A percentile compares a stretch with the other conserved stretches of the same genome.
phyloP scores from a whole-genome alignment of 2,113 vertebrate species.

The Epinephelus fuscoguttatus region DNA sequence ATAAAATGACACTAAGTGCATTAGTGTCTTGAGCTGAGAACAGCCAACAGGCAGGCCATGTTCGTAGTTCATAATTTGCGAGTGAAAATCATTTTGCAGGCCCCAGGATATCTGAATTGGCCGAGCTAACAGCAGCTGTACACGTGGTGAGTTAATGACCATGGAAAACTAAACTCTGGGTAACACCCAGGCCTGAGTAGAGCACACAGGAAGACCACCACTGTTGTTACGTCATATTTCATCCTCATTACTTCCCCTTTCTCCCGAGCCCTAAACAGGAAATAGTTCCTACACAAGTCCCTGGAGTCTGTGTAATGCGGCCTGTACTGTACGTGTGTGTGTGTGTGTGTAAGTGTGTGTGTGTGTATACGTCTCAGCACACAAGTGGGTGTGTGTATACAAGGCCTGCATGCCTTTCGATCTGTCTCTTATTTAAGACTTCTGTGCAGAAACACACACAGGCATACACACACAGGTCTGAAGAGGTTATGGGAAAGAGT shows the following conservation, averaged over 20 bases:
- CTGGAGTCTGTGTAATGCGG: conserved; percentile 39
- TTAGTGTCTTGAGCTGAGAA: neutral
- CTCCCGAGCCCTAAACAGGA: conserved; percentile 71
- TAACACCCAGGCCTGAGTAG: conserved; percentile 51
- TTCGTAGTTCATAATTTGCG: neutral
- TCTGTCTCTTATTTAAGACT: conserved; percentile 55
- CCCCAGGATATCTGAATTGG: neutral
- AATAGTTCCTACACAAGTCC: conserved; percentile 66
- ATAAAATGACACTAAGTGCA: neutral
- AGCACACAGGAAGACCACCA: conserved; percentile 71
- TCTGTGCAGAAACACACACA: conserved; percentile 56
- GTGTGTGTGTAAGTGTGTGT: neutral
- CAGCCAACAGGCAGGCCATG: neutral
- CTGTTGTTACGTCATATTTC: conserved; percentile 57
- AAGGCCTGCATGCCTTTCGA: conserved; percentile 32
- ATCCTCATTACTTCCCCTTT: conserved; percentile 64
- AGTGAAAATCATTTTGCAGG: neutral
- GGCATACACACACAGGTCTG: conserved; percentile 57
- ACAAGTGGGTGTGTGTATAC: conserved; percentile 18
- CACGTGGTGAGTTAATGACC: conserved; percentile 17
- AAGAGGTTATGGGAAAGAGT: conserved; percentile 74
- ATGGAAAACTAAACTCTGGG: conserved; percentile 47
- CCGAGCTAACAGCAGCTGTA: neutral
- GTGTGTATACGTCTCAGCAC: neutral
- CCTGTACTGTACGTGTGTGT: conserved; percentile 42